Percentiles rank a stretch among this genome's conserved stretches.
phyloP scores from a whole-genome alignment of 2,797 vertebrate species.

The Siniperca undulata region DNA sequence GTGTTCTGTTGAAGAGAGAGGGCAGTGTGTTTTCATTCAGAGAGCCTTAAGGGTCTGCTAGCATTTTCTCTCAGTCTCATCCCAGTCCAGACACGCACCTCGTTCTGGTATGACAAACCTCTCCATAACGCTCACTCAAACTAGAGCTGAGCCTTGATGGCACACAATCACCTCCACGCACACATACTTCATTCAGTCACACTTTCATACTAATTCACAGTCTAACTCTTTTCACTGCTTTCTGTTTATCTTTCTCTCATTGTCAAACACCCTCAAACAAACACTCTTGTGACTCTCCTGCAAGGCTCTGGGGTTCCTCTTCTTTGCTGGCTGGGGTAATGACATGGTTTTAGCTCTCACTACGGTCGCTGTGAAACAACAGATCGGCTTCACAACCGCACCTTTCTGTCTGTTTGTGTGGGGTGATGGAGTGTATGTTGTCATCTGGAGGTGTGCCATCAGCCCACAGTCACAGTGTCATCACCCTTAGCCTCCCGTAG shows the following conservation, averaged over 20 bases:
- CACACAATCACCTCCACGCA: conserved; percentile 34
- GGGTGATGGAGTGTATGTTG: conserved; percentile 47
- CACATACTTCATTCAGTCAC: conserved; percentile 41
- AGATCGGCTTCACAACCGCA: conserved; percentile 49
- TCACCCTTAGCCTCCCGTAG: conserved; percentile 31
- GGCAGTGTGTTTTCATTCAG: conserved; percentile 47
- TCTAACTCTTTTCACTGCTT: conserved; percentile 23
- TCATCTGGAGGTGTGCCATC: conserved; percentile 57
- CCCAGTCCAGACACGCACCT: conserved; percentile 73
- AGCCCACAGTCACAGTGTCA: conserved; percentile 26
- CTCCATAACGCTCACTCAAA: conserved; percentile 50
- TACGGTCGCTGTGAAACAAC: conserved; percentile 60
- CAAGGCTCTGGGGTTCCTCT: conserved; percentile 46
- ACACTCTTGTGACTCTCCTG: conserved; percentile 14
- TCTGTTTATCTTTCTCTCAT: conserved; percentile 61
- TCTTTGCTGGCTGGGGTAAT: conserved; percentile 62
- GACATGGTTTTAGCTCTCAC: conserved; percentile 65
- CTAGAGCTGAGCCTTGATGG: conserved; percentile 46
- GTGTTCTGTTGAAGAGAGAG: conserved; percentile 33
- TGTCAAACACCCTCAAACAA: conserved; percentile 57
- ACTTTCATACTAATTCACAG: conserved; percentile 42
- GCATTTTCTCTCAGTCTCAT: conserved; percentile 56
- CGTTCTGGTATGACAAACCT: conserved; percentile 78
- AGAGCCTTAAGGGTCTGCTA: conserved; percentile 41
- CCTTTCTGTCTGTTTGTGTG: conserved; percentile 60